Percentiles rank a stretch among this genome's conserved stretches.
phyloP scores from a whole-genome alignment of 2,888 invertebrate species.

The Abrostola tripartita region DNA sequence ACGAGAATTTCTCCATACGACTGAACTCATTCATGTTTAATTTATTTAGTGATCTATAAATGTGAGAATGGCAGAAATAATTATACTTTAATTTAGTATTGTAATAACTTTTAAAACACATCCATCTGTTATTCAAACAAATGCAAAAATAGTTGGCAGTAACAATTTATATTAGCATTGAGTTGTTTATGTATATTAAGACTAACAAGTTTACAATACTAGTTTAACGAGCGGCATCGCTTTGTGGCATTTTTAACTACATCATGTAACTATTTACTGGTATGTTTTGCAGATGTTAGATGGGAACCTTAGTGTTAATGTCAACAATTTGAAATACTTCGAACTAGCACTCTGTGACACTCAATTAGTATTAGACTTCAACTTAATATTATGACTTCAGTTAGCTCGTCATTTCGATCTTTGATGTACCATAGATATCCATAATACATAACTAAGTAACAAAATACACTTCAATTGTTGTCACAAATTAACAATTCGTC shows the following conservation, averaged over 20 bases:
- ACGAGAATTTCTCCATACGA: neutral
- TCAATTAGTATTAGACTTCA: too few relatives aligned
- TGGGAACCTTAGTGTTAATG: constrained; percentile 29
- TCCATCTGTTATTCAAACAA: constrained; percentile 35
- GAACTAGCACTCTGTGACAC: constrained; percentile 13
- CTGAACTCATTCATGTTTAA: too few relatives aligned
- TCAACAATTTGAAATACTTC: constrained; percentile 32
- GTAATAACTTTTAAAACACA: constrained; percentile 13
- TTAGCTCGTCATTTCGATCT: too few relatives aligned
- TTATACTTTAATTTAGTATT: constrained; percentile 17
- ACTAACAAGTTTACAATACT: constrained; percentile 53
- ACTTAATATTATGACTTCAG: too few relatives aligned
- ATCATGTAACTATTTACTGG: constrained; percentile 26
- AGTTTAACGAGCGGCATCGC: constrained; percentile 44
- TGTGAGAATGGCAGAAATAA: neutral
- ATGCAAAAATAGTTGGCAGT: constrained; percentile 30
- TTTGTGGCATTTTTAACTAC: constrained; percentile 38
- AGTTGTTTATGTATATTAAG: constrained; percentile 51
- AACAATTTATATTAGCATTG: constrained; percentile 34
- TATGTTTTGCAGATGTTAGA: constrained; percentile 47
- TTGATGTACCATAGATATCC: neutral
- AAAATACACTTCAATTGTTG: neutral
- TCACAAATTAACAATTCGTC: neutral
- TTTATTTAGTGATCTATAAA: too few relatives aligned
- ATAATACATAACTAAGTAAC: neutral